phyloP scores from a whole-genome alignment of 2,113 vertebrate genomes.

The Zonotrichia leucophrys region DNA sequence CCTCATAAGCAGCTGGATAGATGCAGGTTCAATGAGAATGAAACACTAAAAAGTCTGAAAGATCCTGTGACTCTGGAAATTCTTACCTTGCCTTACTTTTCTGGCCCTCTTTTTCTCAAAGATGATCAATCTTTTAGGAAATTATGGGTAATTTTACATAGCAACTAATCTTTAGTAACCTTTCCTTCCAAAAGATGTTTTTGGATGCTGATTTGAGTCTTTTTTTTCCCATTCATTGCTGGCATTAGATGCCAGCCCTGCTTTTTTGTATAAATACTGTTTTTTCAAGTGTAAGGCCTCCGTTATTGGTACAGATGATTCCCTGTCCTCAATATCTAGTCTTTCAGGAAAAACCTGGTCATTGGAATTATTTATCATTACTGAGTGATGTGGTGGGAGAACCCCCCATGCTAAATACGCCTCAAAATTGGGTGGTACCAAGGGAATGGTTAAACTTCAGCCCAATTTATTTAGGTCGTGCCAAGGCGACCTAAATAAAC shows the following conservation, averaged over 20 bases:
- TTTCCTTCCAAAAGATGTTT: not conserved
- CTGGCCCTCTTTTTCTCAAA: not conserved
- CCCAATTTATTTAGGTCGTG: not conserved
- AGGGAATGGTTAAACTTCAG: not conserved
- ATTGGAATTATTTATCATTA: not conserved
- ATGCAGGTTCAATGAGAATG: not conserved
- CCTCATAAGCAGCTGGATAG: not conserved
- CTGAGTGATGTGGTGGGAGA: not conserved
- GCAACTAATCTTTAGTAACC: not conserved
- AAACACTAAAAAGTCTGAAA: not conserved
- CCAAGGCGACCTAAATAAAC: not conserved
- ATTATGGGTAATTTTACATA: not conserved
- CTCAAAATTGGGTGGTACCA: not conserved
- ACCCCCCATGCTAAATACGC: accelerated
- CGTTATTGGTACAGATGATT: not conserved
- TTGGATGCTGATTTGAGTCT: not conserved
- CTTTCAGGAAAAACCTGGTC: not conserved
- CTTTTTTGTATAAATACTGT: not conserved
- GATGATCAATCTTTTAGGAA: not conserved
- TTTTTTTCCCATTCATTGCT: not conserved
- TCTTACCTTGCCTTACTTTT: not conserved
- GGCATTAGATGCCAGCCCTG: not conserved
- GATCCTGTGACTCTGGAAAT: not conserved
- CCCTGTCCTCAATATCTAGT: not conserved
- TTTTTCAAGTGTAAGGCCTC: not conserved